phyloP scores from a whole-genome alignment of 2,888 invertebrate genomes.

The Ferdinandea cuprea region DNA sequence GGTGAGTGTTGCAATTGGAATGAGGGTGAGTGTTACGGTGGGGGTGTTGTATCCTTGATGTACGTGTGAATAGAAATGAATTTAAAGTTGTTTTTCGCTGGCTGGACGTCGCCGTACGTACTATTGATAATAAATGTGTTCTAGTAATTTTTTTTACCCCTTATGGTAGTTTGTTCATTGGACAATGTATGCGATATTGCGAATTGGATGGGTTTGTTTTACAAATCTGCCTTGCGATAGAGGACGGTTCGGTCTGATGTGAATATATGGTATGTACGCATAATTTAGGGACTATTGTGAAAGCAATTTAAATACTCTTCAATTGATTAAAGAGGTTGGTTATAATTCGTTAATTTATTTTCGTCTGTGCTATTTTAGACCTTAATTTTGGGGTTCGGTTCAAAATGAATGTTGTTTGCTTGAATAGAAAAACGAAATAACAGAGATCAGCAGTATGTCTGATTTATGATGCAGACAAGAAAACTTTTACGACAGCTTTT shows the following conservation, averaged over 20 bases:
- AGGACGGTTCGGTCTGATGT: too few relatives aligned
- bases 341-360: too few relatives aligned
- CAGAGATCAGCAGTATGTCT: background rate
- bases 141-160: background rate
- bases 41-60: conserved; percentile 37
- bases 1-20: too few relatives aligned
- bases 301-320: background rate
- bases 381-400: too few relatives aligned
- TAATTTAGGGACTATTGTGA: too few relatives aligned
- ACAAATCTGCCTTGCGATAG: background rate
- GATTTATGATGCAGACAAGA: background rate
- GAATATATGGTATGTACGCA: too few relatives aligned
- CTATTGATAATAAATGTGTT: conserved; percentile 35
- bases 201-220: conserved; percentile 17
- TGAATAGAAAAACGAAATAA: background rate
- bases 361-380: too few relatives aligned
- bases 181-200: conserved; percentile 11
- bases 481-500: conserved; percentile 33
- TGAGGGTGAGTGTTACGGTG: conserved; percentile 3
- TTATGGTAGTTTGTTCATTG: conserved; percentile 23
- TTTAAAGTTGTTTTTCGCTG: conserved; percentile 65
- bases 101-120: conserved; percentile 19
- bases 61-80: conserved; percentile 64
- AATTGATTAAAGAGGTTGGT: background rate
- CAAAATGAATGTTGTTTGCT: too few relatives aligned